Conservation (phyloP, 2,797 vertebrate species). For the Sebastes umbrosus region DNA sequence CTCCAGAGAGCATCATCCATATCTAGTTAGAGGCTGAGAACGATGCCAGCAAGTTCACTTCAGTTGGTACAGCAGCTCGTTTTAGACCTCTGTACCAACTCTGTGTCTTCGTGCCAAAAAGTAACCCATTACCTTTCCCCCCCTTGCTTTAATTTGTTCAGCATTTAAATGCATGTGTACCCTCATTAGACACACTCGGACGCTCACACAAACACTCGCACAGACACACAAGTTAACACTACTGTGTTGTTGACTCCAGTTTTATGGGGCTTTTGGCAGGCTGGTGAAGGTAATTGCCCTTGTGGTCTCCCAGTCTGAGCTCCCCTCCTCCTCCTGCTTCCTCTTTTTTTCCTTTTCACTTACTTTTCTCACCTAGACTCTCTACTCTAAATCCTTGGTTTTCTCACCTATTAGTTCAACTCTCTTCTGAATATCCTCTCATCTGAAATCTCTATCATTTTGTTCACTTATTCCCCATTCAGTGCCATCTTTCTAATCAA, state of each 20-base stretch:
- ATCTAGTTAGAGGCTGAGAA: conserved; percentile 43
- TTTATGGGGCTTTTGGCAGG: conserved; percentile 85
- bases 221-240: conserved; percentile 77
- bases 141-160: conserved; percentile 72
- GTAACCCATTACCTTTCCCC: conserved; percentile 48
- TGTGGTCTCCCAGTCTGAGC: conserved; percentile 78
- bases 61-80: conserved; percentile 22
- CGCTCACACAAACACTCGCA: conserved; percentile 53
- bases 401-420: conserved; percentile 12
- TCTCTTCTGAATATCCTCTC: background rate
- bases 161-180: conserved; percentile 72
- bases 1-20: conserved; percentile 32
- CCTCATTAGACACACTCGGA: conserved; percentile 70
- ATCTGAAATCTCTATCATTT: background rate
- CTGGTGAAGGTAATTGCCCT: conserved; percentile 82
- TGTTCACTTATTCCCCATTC: background rate
- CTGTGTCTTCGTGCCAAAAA: conserved; percentile 58
- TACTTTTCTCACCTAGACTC: conserved; percentile 59
- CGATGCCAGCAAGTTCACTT: conserved; percentile 33
- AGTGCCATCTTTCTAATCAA: background rate
- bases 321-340: conserved; percentile 61
- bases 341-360: conserved; percentile 58
- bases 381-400: conserved; percentile 10
- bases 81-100: conserved; percentile 40
- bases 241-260: conserved; percentile 81